Base-by-base conservation (phyloP, 1,140 invertebrate genomes). In the Aricia agestis region DNA sequence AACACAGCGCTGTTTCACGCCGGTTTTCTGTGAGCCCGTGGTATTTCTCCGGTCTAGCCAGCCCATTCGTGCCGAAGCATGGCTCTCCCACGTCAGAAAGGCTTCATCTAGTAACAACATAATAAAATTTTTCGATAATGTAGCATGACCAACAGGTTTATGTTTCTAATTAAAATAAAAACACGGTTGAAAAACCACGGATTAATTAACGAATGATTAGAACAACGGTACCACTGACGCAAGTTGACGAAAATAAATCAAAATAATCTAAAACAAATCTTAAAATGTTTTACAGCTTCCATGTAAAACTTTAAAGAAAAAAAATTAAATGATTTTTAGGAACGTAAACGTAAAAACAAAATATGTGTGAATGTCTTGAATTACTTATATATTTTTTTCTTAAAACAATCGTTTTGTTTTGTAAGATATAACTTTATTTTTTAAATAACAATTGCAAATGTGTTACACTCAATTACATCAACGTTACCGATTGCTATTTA, bases 81-180 rank as follows among this genome's bases (percentile, higher is more conserved):
- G n/a, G n/a, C n/a, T n/a, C n/a, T n/a, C n/a, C n/a, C n/a, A n/a
- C n/a, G n/a, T n/a, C n/a, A n/a, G n/a, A n/a, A n/a, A n/a, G n/a
- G n/a, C 25, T 25, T 25, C 25, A 25, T 25, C 25, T 25, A 25
- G 1, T 25, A 25, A 25, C 3, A 25, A 25, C 25, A 25, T 25
- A 25, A 25, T 25, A 25, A 25, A 25, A 25, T 25, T 25, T 25
- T 2, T 25, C 3, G 18, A 59, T 18, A 13, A 59, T 15, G 58
- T 59, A 59, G 58, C 58, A n/a, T 59, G n/a, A 18, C 58, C n/a
- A 59, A 59, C 15, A 18, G 7, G 13, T 19, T 59, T 59, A 59
- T 59, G 58, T 59, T 11, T 63, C 10, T 11, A 63, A 63, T 63
- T 63, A 9, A 63, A 19, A 63, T 25, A 59, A 59, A 59, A 59